Base-by-base conservation (phyloP, 2,888 invertebrate species). In the Encarsia formosa region DNA sequence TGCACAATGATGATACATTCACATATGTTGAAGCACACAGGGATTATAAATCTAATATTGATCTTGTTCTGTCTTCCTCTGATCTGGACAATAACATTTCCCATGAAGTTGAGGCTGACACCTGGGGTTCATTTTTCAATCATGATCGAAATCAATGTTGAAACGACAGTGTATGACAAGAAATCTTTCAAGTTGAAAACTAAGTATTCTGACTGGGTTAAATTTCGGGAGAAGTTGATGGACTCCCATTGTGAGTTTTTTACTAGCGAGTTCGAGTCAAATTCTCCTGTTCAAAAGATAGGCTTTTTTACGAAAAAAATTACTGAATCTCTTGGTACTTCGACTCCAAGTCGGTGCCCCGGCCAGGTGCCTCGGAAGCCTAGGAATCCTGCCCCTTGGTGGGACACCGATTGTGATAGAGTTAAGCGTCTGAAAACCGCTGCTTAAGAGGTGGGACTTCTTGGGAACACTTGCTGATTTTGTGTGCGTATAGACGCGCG, bases 31-130 rank as follows among this genome's bases (percentile, higher is more conserved):
- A 50, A 20, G 4, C 23, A 9, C 11, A 42, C 15, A 4, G 15
- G 11, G 5, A 29, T 11, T 42, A 11, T 5, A 11, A 18, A 18
- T 55, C 51, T 1, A 55, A 55, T 24, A 22, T 55, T 5, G 55
- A 55, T 32, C 29, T 55, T 5, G 37, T 55, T 11, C 34, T 55
- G 3, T 46, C 49, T 8, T 29, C 47, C 3, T 8, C 24, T 5
- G 31, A 38, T 29, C 3, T 51, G 5, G 24, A 38, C 6, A 39
- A 48, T 32, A 51, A 42, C 43, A 38, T 55, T 11, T 31, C 42
- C 23, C n/a, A 43, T 13, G 41, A 11, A 13, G 18, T 43, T 5
- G n/a, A 26, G 11, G 43, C 51, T 32, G 55, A 55, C 35, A 41
- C 32, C 11, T 55, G 32, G 32, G 43, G 43, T 2, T 32, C 43